Evolutionary conservation across 2,113 vertebrate species (phyloP), one percentile per base, ranked within the genome.

Genomic region (Paracanthobrama guichenoti): DNA sequence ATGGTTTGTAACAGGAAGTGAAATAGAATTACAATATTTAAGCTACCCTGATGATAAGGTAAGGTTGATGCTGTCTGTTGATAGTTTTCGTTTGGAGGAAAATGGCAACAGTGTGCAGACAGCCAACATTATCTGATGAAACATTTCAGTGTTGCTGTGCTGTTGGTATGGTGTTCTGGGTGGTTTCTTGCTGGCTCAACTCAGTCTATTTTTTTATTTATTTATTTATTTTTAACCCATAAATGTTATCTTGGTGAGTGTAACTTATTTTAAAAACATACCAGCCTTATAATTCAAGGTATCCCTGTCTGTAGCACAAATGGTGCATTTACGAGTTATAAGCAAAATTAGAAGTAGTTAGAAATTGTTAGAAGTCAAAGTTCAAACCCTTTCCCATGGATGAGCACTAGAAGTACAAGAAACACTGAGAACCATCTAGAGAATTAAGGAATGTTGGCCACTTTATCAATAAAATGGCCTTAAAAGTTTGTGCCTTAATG

Each of bases 11-110:
- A 35, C 3, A 35, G 44, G 44, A 44, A 44, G 44, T 44, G 85
- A 83, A 90, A 90, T 92, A 89, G 90, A 90, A 91, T 92, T 91
- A 91, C 90, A 74, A 44, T 83, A 80, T 48, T 67, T 87, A 80
- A 89, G 88, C 72, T 64, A 84, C 84, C 82, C 86, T 84, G 35
- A 87, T 66, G 85, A 90, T 90, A 87, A 86, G 83, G 87, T 86
- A 35, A 31, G 2, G 3, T 35, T 46, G 53, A 79, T 72, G 67
- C 74, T 88, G 82, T 48, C 57, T 77, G 53, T n/a, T 72, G 85
- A 87, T 84, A 35, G 3, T 35, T 35, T 35, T 35, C 31, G 31
- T 35, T 35, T 35, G 31, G 31, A 35, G 31, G 31, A 35, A 35
- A 35, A 3, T 35, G 31, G 31, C 31, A 35, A 35, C 2, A 35